Base-by-base conservation (phyloP, 1,140 invertebrate genomes). In the Lerema accius region DNA sequence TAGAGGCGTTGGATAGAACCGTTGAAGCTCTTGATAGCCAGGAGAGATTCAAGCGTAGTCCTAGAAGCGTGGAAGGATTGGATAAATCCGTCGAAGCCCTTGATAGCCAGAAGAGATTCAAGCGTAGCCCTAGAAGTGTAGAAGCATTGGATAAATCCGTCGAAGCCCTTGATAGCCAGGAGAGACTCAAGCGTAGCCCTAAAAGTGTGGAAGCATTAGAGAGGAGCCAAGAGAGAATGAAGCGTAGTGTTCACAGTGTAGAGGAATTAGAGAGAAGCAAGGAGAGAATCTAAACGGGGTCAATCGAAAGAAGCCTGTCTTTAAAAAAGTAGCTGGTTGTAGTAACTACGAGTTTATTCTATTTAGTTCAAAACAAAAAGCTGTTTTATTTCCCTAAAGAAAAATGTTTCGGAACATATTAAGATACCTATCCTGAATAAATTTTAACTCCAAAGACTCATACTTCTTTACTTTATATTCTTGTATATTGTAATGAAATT, bases 51-150 rank as follows among this genome's bases (percentile, higher is more conserved):
- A 3, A 10, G 15, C 45, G 17, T 4, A 23, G 45, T n/a, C 17
- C 45, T 26, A 55, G 15, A 5, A 63, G 48, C 28, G 53, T 59
- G n/a, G 43, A 62, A 40, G 28, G 51, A 1, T 37, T 62, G 0
- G 14, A 45, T 26, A 55, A 14, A 5, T 60, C 40, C 26, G 53
- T 59, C 9, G 43, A 62, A 48, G 28, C 59, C 4, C 26, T 62
- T 1, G 14, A 45, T 4, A 46, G 46, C 17, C 26, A 58, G 28
- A 11, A 51, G 14, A 26, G 13, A 32, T 2, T 16, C 9, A 28
- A 15, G 5, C 51, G 62, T 3, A 61, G 40, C 15, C 19, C 61
- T 16, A 65, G 62, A 35, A 71, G 69, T 37, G 65, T 66, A 5
- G 53, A 63, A 19, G 10, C 55, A 32, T 16, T 65, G 19, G 19